These are phyloP conservation scores for Ramazzottius varieornatus DNA, from an alignment of 2,888 invertebrate genomes.

Conservation along the genomic window DNA sequence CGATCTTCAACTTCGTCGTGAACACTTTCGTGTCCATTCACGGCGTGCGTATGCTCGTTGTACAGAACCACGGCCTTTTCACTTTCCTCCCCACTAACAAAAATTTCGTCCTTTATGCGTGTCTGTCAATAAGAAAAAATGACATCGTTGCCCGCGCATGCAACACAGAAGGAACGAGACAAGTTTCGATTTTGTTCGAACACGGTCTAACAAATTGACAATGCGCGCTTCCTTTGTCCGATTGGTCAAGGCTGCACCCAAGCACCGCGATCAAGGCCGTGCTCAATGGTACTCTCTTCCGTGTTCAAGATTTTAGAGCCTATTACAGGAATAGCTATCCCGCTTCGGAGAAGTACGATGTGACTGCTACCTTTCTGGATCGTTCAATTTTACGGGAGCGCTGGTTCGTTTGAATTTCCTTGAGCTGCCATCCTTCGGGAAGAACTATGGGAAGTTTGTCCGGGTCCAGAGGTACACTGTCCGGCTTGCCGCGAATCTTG, in stretches of 20 bases:
- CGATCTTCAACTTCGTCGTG: not conserved
- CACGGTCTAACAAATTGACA: too few relatives aligned
- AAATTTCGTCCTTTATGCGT: not conserved
- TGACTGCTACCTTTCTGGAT: not conserved
- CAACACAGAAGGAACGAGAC: too few relatives aligned
- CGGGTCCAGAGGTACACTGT: not conserved
- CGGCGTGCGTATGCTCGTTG: not conserved
- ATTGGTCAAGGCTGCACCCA: too few relatives aligned
- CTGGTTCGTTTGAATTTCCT: constrained; percentile 1
- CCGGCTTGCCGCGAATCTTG: constrained; percentile 3
- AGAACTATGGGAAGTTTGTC: not conserved
- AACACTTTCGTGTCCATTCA: not conserved
- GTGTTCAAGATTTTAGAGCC: too few relatives aligned
- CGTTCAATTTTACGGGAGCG: not conserved
- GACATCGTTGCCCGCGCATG: too few relatives aligned
- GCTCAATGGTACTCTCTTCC: too few relatives aligned
- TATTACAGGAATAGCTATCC: too few relatives aligned
- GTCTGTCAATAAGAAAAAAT: too few relatives aligned
- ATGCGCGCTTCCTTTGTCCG: too few relatives aligned
- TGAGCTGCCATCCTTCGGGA: not conserved
- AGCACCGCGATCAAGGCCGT: too few relatives aligned
- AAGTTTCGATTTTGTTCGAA: too few relatives aligned
- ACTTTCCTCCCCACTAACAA: not conserved
- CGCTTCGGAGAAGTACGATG: too few relatives aligned
- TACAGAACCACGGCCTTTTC: not conserved